Evolutionary conservation across 2,797 vertebrate genomes (phyloP).

Genomic region (Valencia hispanica): DNA sequence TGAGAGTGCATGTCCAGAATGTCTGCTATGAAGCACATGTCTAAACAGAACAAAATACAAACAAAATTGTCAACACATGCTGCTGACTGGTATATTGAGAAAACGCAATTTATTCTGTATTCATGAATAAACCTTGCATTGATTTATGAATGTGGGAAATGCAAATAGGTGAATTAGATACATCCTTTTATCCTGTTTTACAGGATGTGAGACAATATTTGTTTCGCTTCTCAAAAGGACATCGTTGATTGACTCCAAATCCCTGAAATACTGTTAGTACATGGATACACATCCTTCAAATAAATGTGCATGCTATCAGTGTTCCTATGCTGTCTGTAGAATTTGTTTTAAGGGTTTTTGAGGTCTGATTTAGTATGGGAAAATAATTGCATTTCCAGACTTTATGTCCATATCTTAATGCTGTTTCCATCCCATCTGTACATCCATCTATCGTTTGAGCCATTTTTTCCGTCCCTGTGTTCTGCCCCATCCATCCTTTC

Average conservation of each 20-base stretch:
- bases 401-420: not conserved
- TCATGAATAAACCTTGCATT: not conserved
- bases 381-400: not conserved
- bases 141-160: not conserved
- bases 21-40: slow-evolving; percentile 7
- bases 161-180: not conserved
- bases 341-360: not conserved
- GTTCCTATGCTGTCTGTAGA: not conserved
- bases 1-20: not conserved
- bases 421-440: not conserved
- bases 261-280: not conserved
- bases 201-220: not conserved
- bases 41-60: slow-evolving; percentile 7
- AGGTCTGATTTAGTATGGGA: not conserved
- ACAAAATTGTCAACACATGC: not conserved
- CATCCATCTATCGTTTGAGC: not conserved
- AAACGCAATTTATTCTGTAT: not conserved
- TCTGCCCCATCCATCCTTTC: not conserved
- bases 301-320: not conserved
- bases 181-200: not conserved
- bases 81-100: not conserved
- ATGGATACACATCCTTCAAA: not conserved
- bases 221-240: not conserved
- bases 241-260: not conserved
- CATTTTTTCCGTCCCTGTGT: not conserved